A percentile compares a stretch with the other conserved stretches of the same genome.
Evolutionary conservation across 2,888 invertebrate species (phyloP).

Genomic region (Tetramorium bicarinatum): DNA sequence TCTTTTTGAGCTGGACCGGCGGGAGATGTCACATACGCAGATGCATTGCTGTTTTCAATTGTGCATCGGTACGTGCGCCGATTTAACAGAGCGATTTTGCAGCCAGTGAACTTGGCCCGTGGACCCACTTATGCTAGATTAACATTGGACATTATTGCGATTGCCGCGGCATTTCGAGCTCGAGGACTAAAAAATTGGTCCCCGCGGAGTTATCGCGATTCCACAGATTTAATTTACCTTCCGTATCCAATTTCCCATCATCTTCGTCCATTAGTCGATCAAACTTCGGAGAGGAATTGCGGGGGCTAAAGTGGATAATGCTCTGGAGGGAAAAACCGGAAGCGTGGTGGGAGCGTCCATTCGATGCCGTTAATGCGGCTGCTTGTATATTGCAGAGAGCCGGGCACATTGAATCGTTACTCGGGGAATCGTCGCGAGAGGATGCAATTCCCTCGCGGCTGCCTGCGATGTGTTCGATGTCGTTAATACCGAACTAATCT

Average conservation of each 20-base stretch:
- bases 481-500: constrained; percentile 75
- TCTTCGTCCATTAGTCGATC: constrained; percentile 42
- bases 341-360: neutral
- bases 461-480: constrained; percentile 60
- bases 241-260: neutral
- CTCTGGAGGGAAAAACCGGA: constrained; percentile 30
- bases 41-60: constrained; percentile 33
- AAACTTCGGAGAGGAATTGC: neutral
- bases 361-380: constrained; percentile 24
- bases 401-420: constrained; percentile 63
- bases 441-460: constrained; percentile 53
- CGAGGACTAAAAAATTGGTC: neutral
- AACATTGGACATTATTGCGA: neutral
- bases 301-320: constrained; percentile 16
- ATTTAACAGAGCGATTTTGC: neutral
- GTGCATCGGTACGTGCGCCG: neutral
- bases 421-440: constrained; percentile 65
- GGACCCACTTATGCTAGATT: neutral
- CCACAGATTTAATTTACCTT: constrained; percentile 14
- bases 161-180: neutral
- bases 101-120: neutral
- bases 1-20: constrained; percentile 39
- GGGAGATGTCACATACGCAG: constrained; percentile 39
- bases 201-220: neutral
- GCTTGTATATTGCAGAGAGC: neutral